Evolutionary conservation across 2,888 invertebrate genomes (phyloP).

Genomic region (Eupelmus urozonus): DNA sequence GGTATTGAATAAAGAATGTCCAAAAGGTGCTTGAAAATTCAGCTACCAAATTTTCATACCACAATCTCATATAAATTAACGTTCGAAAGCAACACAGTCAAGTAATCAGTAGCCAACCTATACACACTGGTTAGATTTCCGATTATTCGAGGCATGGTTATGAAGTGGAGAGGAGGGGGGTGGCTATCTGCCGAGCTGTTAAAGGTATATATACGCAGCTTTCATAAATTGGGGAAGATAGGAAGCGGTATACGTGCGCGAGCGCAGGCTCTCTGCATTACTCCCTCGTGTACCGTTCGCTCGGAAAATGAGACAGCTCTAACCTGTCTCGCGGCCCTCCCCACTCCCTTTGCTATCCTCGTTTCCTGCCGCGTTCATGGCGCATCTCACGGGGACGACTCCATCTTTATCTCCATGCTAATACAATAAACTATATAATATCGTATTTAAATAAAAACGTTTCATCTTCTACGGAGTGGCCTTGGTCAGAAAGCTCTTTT

Average conservation of each 20-base stretch:
- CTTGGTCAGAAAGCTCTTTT: neutral
- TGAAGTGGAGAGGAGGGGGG: no score
- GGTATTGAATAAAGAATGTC: no score
- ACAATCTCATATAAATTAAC: no score
- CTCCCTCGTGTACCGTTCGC: constrained; percentile 52
- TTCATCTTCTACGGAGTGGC: neutral
- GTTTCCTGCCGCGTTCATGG: neutral
- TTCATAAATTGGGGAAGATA: constrained; percentile 30
- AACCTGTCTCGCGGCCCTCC: constrained; percentile 14
- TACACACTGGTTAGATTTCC: no score
- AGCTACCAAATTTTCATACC: no score
- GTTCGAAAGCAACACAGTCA: no score
- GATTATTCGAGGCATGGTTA: no score
- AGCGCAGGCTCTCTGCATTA: constrained; percentile 11
- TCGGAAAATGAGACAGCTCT: constrained; percentile 54
- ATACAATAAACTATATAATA: constrained; percentile 33
- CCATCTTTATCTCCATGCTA: constrained; percentile 48
- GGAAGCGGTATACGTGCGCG: neutral
- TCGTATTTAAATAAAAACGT: constrained; percentile 35
- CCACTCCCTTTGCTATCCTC: neutral
- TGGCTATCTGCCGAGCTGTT: no score
- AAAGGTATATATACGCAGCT: constrained; percentile 15
- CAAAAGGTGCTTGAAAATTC: no score
- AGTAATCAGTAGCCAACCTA: no score
- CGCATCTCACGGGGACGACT: constrained; percentile 41